Conservation (phyloP, 2,888 invertebrate species). For the Philhelius pedissequus region DNA sequence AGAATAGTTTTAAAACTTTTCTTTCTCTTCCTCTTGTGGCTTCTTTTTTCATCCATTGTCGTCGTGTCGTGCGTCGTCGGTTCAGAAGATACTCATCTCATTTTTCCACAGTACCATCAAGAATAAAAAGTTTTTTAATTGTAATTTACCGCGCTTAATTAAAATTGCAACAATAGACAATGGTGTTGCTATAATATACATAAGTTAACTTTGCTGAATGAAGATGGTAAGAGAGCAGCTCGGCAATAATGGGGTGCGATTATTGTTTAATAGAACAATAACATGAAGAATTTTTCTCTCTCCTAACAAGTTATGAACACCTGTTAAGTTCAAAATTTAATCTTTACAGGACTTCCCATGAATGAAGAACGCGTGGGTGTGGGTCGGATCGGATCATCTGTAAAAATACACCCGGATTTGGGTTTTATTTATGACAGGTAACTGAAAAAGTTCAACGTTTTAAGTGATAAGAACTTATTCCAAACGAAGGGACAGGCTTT, state of each 20-base stretch:
- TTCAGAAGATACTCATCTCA: background rate
- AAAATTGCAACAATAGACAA: slow-evolving; percentile 59
- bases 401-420: too few relatives aligned
- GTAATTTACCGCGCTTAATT: slow-evolving; percentile 66
- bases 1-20: slow-evolving; percentile 51
- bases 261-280: slow-evolving; percentile 55
- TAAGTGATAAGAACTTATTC: too few relatives aligned
- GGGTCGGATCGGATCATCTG: too few relatives aligned
- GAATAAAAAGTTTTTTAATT: slow-evolving; percentile 62
- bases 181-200: background rate
- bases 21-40: background rate
- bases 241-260: slow-evolving; percentile 46
- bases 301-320: slow-evolving; percentile 46
- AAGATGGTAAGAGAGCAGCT: slow-evolving; percentile 26
- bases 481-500: too few relatives aligned
- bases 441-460: too few relatives aligned
- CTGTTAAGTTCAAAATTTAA: slow-evolving; percentile 41
- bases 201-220: background rate
- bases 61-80: background rate
- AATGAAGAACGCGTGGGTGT: background rate
- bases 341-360: background rate
- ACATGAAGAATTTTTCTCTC: slow-evolving; percentile 32
- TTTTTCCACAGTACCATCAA: slow-evolving; percentile 1
- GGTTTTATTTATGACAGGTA: too few relatives aligned
- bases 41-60: background rate